Percentiles rank a stretch among this genome's conserved stretches.
phyloP scores from a whole-genome alignment of 1,140 invertebrate genomes.

The Drosophila cardini region DNA sequence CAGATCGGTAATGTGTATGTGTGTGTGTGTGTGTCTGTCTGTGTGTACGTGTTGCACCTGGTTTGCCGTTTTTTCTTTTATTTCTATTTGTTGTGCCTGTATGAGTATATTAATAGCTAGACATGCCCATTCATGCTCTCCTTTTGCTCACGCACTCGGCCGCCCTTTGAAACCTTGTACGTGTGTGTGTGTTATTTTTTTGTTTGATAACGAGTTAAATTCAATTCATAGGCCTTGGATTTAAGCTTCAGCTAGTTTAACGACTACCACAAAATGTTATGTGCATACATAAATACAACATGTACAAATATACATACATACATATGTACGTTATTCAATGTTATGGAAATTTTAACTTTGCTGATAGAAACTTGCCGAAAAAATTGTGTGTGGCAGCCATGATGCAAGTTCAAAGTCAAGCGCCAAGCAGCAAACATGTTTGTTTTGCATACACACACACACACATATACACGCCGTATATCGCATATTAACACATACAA shows the following conservation, averaged over 20 bases:
- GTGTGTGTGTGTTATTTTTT: slow-evolving; percentile 10
- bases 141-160: slow-evolving; percentile 7
- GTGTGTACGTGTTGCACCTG: slow-evolving; percentile 31
- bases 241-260: slow-evolving; percentile 25
- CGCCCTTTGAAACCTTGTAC: slow-evolving; percentile 25
- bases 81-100: slow-evolving; percentile 3
- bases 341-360: slow-evolving; percentile 23
- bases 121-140: slow-evolving; percentile 12
- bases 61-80: slow-evolving; percentile 11
- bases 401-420: slow-evolving; percentile 72
- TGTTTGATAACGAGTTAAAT: slow-evolving; percentile 46
- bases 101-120: slow-evolving; percentile 33
- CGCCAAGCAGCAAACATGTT: slow-evolving; percentile 59
- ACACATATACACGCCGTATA: not conserved
- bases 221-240: slow-evolving; percentile 35
- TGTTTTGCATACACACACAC: slow-evolving; percentile 39
- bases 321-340: slow-evolving; percentile 3
- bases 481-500: not conserved
- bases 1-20: too few species aligned
- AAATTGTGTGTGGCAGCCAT: slow-evolving; percentile 27
- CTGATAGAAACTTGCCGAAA: not conserved
- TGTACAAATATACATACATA: slow-evolving; percentile 2
- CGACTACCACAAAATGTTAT: slow-evolving; percentile 21
- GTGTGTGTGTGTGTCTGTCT: slow-evolving; percentile 7
- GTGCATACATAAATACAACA: slow-evolving; percentile 26